These are phyloP conservation scores for Microtus californicus DNA, from an alignment of 2,797 vertebrate genomes.

Conservation along the genomic window DNA sequence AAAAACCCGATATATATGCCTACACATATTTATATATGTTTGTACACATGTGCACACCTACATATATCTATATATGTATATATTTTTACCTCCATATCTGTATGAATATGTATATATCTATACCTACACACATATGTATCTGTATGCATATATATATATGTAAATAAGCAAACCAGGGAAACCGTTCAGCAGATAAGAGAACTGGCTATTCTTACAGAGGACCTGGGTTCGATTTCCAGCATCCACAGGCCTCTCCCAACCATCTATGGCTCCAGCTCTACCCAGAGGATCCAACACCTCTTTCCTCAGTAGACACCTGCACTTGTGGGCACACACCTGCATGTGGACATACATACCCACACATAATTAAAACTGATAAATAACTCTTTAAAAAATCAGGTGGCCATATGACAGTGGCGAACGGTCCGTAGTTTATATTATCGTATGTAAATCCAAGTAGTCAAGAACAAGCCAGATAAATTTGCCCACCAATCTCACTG, in stretches of 20 bases:
- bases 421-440: not conserved
- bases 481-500: not conserved
- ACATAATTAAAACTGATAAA: not conserved
- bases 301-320: not conserved
- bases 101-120: not conserved
- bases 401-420: not conserved
- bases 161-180: not conserved
- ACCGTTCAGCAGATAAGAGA: not conserved
- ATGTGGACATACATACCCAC: not conserved
- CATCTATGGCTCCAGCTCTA: not conserved
- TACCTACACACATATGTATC: not conserved
- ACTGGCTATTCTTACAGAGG: not conserved
- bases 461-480: slow-evolving; percentile 25
- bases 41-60: not conserved
- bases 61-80: not conserved
- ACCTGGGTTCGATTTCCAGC: not conserved
- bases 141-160: not conserved
- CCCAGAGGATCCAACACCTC: not conserved
- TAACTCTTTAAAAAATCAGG: not conserved
- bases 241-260: not conserved
- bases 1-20: not conserved
- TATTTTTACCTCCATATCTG: not conserved
- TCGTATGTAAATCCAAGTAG: not conserved
- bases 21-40: no score
- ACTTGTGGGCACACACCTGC: not conserved